Conservation (phyloP, 2,797 vertebrate genomes). For the Hippocampus kuda region DNA sequence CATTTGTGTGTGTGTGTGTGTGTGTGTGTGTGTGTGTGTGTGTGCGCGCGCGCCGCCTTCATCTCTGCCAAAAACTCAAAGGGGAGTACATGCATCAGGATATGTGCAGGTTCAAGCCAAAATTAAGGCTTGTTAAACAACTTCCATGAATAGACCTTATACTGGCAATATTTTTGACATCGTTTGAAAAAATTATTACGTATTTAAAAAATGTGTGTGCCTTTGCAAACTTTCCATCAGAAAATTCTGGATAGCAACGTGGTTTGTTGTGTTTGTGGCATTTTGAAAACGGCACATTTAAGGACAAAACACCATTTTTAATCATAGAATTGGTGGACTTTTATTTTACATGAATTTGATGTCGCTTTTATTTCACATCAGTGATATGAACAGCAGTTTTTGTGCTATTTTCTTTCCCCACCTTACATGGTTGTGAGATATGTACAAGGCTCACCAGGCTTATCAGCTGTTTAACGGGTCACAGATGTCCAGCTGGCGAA, state of each 20-base stretch:
- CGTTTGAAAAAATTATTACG: background rate
- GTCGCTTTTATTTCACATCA: background rate
- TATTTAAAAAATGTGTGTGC: background rate
- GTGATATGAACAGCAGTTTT: background rate
- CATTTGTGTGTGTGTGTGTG: background rate
- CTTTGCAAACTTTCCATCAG: too few relatives aligned
- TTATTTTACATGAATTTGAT: background rate
- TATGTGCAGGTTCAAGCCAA: background rate
- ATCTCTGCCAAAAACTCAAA: background rate
- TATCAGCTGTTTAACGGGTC: slow-evolving; percentile 54
- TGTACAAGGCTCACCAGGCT: slow-evolving; percentile 31
- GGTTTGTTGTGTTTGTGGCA: background rate
- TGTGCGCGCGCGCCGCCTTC: too few relatives aligned
- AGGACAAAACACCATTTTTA: background rate
- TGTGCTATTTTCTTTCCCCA: background rate
- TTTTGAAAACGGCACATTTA: background rate
- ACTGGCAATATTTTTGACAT: background rate
- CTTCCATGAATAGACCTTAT: background rate
- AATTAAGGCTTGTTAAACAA: background rate
- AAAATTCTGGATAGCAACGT: too few relatives aligned
- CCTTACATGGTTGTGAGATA: background rate
- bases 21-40: too few relatives aligned
- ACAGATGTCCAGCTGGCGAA: slow-evolving; percentile 46
- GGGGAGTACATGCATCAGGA: background rate
- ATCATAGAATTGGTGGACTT: background rate